phyloP scores from a whole-genome alignment of 2,113 vertebrate species.

The Geococcyx californianus region DNA sequence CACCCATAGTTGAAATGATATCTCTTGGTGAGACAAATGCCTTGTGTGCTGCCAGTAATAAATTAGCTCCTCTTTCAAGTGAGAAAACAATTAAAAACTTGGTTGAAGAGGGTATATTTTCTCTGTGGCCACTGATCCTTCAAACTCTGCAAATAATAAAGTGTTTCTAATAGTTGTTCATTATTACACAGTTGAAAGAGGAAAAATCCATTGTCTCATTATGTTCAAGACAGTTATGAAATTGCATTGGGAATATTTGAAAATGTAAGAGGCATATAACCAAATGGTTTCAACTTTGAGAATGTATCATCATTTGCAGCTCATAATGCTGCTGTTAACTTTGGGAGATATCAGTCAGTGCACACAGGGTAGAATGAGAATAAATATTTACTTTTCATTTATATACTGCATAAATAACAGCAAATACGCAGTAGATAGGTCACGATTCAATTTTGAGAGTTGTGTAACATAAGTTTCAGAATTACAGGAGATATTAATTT shows the following conservation, averaged over 20 bases:
- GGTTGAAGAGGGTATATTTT: slow-evolving; percentile 62
- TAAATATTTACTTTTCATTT: slow-evolving; percentile 56
- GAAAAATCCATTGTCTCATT: slow-evolving; percentile 58
- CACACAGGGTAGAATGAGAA: slow-evolving; percentile 39
- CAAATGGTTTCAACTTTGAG: slow-evolving; percentile 37
- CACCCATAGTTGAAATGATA: slow-evolving; percentile 34
- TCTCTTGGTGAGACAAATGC: slow-evolving; percentile 55
- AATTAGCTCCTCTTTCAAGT: slow-evolving; percentile 63
- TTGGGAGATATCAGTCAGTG: slow-evolving; percentile 15
- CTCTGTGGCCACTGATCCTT: slow-evolving; percentile 56
- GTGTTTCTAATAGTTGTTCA: slow-evolving; percentile 58
- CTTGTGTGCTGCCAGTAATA: slow-evolving; percentile 30
- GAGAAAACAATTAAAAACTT: slow-evolving; percentile 68
- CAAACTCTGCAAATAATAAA: slow-evolving; percentile 54
- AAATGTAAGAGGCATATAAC: slow-evolving; percentile 27
- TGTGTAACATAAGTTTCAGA: background rate
- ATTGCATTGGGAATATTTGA: slow-evolving; percentile 47
- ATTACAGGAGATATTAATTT: background rate
- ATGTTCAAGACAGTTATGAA: slow-evolving; percentile 35
- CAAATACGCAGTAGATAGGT: background rate
- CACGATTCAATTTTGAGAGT: background rate
- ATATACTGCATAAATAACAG: slow-evolving; percentile 36
- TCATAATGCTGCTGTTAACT: slow-evolving; percentile 49
- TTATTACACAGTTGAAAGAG: slow-evolving; percentile 53
- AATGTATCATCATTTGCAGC: slow-evolving; percentile 34